phyloP scores from a whole-genome alignment of 2,113 vertebrate species.

The Oryzias curvinotus region DNA sequence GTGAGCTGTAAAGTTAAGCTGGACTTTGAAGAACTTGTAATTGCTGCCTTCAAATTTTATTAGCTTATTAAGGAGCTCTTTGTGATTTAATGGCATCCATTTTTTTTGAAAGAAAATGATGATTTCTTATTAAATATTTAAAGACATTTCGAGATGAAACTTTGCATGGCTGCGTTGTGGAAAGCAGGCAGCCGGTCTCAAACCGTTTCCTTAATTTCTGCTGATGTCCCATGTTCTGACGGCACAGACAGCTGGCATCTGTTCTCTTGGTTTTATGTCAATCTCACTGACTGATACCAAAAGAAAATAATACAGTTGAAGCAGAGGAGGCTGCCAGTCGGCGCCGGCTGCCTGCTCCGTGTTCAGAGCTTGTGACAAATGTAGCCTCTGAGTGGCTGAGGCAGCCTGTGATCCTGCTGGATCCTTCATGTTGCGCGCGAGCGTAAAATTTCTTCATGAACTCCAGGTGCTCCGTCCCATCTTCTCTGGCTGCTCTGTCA shows the following conservation, averaged over 20 bases:
- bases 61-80: neutral
- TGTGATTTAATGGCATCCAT: neutral
- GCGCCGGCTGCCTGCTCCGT: slow-evolving; percentile 2
- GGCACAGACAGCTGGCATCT: slow-evolving; percentile 15
- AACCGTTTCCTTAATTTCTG: neutral
- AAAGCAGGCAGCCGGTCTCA: neutral
- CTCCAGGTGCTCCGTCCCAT: slow-evolving; percentile 48
- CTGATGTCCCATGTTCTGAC: slow-evolving; percentile 14
- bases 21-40: slow-evolving; percentile 3
- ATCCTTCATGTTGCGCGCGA: slow-evolving; percentile 48
- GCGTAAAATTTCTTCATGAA: slow-evolving; percentile 51
- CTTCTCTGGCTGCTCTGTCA: slow-evolving; percentile 7
- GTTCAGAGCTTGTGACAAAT: slow-evolving; percentile 50
- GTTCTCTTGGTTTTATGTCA: slow-evolving; percentile 23
- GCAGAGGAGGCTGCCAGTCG: slow-evolving; percentile 16
- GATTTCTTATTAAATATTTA: neutral
- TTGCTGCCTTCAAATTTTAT: slow-evolving; percentile 1
- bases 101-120: slow-evolving; percentile 6
- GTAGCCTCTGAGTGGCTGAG: slow-evolving; percentile 51
- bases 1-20: neutral
- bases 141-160: no score
- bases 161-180: neutral
- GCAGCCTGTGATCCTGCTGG: slow-evolving; percentile 62
- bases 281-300: slow-evolving; percentile 52
- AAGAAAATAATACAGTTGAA: slow-evolving; percentile 13